Evolutionary conservation across 37 sponge, comb jelly and placozoan genomes (phyloP), one percentile per base, ranked within the genome.

Genomic region (Spongia lamella): DNA sequence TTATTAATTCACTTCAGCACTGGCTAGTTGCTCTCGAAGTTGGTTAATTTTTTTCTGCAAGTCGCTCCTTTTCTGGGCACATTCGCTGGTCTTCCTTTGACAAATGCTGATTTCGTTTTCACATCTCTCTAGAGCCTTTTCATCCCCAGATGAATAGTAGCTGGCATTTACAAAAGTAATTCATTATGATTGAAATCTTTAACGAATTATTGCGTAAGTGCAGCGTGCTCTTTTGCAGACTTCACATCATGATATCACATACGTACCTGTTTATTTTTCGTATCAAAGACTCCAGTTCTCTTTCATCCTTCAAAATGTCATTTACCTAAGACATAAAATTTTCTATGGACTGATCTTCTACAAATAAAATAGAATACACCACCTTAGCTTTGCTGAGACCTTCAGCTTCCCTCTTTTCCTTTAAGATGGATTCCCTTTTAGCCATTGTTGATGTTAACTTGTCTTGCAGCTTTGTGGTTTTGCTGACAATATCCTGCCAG

Each of bases 1-100:
- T 9, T 43, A 43, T 43, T 9, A 43, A 43, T 5, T 43, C 20
- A 81, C 88, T 62, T 81, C 52, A 21, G 72, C 77, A 87, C 81
- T 87, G 66, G 86, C 81, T 16, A 77, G 64, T 38, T 87, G 61
- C 40, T 83, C 74, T 64, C 72, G 75, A 20, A 88, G 79, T 30
- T 31, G 11, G 0, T 60, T 35, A 1, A 55, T 84, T 52, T 78
- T 76, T 31, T 78, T 61, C 25, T 88, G 79, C 31, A 92, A 21
- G 6, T 77, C 68, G 3, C 63, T 81, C 79, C 66, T 81, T 54
- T 84, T 51, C 21, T 9, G 49, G 14, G 25, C 33, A 33, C 59
- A 71, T 25, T 72, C 34, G 3, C 56, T 53, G 19, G 37, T 32
- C 27, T 53, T 25, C 27, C 7, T 22, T 25, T 32, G 59, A 31